phyloP scores from a whole-genome alignment of 2,888 invertebrate species.

The Argynnis bischoffii region DNA sequence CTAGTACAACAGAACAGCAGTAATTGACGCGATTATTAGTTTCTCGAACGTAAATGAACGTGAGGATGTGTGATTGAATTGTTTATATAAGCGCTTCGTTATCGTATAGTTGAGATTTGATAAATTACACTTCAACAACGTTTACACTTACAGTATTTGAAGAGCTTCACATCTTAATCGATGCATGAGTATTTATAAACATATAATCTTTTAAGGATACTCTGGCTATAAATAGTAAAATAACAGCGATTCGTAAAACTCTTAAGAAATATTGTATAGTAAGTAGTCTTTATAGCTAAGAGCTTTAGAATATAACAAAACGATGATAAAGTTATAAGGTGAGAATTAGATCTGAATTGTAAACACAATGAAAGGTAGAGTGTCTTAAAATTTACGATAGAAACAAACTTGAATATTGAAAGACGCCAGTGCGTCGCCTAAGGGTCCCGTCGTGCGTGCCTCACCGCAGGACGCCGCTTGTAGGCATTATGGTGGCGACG shows the following conservation, averaged over 20 bases:
- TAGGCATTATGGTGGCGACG: slow-evolving; percentile 33
- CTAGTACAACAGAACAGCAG: slow-evolving; percentile 9
- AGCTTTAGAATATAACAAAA: slow-evolving; percentile 3
- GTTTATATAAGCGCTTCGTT: background rate
- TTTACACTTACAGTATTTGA: background rate
- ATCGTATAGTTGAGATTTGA: too few relatives aligned
- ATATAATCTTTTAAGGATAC: too few relatives aligned
- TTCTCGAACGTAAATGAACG: slow-evolving; percentile 17
- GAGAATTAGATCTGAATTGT: slow-evolving; percentile 29
- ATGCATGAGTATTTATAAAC: too few relatives aligned
- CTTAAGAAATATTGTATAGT: too few relatives aligned
- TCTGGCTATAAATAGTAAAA: too few relatives aligned
- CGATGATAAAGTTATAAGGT: slow-evolving; percentile 24
- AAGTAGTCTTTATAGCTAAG: too few relatives aligned
- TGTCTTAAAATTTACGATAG: slow-evolving; percentile 42
- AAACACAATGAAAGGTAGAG: slow-evolving; percentile 36
- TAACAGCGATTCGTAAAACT: too few relatives aligned
- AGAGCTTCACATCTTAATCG: background rate
- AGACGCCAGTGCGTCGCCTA: slow-evolving; percentile 49
- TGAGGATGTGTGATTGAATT: background rate
- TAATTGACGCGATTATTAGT: slow-evolving; percentile 19
- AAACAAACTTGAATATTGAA: slow-evolving; percentile 43
- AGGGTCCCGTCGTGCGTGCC: slow-evolving; percentile 60
- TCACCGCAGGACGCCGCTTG: slow-evolving; percentile 59
- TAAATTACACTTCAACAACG: too few relatives aligned